Evolutionary conservation across 2,888 invertebrate species (phyloP), one percentile per base, ranked within the genome.

Genomic region (Scaptodrosophila latifasciaeformis): DNA sequence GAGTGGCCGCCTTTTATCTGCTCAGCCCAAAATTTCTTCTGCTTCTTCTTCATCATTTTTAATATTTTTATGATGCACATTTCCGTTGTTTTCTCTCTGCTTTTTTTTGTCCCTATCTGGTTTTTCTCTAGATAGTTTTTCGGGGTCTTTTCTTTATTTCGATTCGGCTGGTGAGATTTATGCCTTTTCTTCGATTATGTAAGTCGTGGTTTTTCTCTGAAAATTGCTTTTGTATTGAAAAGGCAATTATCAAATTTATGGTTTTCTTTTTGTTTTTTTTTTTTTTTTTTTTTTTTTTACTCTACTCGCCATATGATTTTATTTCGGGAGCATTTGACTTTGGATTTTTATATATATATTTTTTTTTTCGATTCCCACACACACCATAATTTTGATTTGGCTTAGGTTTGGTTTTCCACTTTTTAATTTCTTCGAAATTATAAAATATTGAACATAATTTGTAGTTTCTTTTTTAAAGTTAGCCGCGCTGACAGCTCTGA

Each of bases 181-280:
- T 76, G 78, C 56, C 64, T 67, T n/a, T 75, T 76, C 75, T 71
- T 75, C 67, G 78, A 69, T 77, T 76, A 70, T 74, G 70, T 74
- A 74, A 70, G 66, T 66, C 70, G 56, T 54, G 45, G 67, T 53
- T 65, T 67, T 63, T 60, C 46, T 21, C 6, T 31, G 27, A 34
- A 31, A 13, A 46, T 50, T 50, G 40, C 45, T 30, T 43, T 52
- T 58, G 54, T 59, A 49, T 40, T 61, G 54, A 62, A 69, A 77
- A 79, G 79, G 81, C 77, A 82, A 82, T 82, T 78, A 81, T 80
- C 68, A 77, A 82, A 82, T 82, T 81, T 81, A 82, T 82, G 69
- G 54, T 57, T 57, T 71, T 66, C 4, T 49, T 48, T 64, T 42
- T 52, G 45, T 54, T 54, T 39, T 10, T 39, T 39, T 30, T 29